A percentile compares a stretch with the other conserved stretches of the same genome.
Conservation (phyloP, 2,113 vertebrate genomes). For the Verasper variegatus region DNA sequence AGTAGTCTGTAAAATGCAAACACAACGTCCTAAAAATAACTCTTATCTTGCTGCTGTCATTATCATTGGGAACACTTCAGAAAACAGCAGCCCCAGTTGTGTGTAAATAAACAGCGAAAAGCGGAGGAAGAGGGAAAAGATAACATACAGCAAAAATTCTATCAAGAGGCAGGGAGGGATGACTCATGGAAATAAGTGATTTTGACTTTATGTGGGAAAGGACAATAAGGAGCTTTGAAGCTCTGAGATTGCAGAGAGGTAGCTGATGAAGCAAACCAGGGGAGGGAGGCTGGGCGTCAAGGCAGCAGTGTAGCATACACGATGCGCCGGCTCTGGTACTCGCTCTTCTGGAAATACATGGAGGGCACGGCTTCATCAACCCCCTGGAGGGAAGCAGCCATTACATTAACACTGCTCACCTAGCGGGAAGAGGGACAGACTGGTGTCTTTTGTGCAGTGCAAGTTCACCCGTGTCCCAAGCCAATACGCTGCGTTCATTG, state of each 20-base stretch:
- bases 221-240: slow-evolving; percentile 81
- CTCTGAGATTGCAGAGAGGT: slow-evolving; percentile 62
- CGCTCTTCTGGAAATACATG: slow-evolving; percentile 74
- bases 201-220: slow-evolving; percentile 76
- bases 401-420: slow-evolving; percentile 75
- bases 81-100: slow-evolving; percentile 75
- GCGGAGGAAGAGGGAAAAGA: slow-evolving; percentile 68
- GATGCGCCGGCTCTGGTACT: slow-evolving; percentile 54
- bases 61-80: slow-evolving; percentile 78
- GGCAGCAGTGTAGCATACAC: slow-evolving; percentile 55
- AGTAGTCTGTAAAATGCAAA: slow-evolving; percentile 71
- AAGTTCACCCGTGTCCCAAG: slow-evolving; percentile 64
- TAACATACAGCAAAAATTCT: slow-evolving; percentile 71
- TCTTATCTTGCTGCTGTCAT: slow-evolving; percentile 79
- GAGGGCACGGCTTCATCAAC: slow-evolving; percentile 71
- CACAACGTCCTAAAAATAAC: slow-evolving; percentile 80
- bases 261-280: slow-evolving; percentile 67
- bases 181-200: slow-evolving; percentile 79
- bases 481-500: slow-evolving; percentile 37
- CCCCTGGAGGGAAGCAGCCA: slow-evolving; percentile 66
- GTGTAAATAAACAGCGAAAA: slow-evolving; percentile 75
- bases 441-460: slow-evolving; percentile 57
- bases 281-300: slow-evolving; percentile 51
- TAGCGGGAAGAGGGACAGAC: slow-evolving; percentile 61
- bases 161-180: slow-evolving; percentile 75